phyloP scores from a whole-genome alignment of 2,888 invertebrate species.

The Capitulum mitella region DNA sequence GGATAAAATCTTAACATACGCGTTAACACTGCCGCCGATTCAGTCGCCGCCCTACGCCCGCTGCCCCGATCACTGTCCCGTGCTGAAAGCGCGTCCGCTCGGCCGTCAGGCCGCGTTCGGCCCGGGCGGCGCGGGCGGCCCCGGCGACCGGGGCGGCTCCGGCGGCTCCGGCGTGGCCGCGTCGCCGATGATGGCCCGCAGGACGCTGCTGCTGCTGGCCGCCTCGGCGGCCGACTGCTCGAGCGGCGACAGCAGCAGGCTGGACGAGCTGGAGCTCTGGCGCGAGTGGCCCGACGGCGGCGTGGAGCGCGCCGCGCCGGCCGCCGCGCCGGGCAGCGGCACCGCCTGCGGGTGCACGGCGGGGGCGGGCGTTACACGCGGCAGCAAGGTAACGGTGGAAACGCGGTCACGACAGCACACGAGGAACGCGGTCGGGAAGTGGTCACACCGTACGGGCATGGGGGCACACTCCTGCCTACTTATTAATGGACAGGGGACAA shows the following conservation, averaged over 20 bases:
- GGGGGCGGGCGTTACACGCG: too few relatives aligned
- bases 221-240: not conserved
- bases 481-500: too few relatives aligned
- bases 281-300: conserved; percentile 22
- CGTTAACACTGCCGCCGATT: too few relatives aligned
- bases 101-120: not conserved
- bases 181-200: conserved; percentile 18
- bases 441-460: too few relatives aligned
- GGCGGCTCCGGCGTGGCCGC: not conserved
- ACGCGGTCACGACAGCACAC: too few relatives aligned
- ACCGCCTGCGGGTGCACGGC: not conserved
- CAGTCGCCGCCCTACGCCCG: too few relatives aligned
- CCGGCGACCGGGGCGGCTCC: not conserved
- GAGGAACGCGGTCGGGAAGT: too few relatives aligned
- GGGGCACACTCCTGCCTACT: too few relatives aligned
- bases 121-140: not conserved
- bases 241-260: not conserved
- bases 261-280: conserved; percentile 15
- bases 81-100: not conserved
- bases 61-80: too few relatives aligned
- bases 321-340: not conserved
- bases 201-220: not conserved
- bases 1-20: too few relatives aligned
- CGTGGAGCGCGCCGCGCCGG: not conserved
- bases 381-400: too few relatives aligned